Base-by-base conservation (phyloP, 2,888 invertebrate genomes). In the Chaetogeoica ovagalla region DNA sequence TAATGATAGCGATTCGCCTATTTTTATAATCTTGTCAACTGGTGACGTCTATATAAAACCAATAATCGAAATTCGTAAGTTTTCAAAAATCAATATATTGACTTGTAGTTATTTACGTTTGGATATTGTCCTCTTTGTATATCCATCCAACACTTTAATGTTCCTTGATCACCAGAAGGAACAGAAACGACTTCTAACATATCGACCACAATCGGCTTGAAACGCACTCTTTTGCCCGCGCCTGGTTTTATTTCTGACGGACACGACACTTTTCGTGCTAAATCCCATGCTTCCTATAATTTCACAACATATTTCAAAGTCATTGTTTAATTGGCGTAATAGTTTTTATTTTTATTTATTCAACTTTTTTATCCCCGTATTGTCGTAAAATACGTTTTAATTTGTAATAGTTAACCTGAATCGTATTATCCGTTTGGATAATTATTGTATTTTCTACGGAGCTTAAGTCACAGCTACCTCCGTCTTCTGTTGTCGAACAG, bases 111-210 rank as follows among this genome's bases (percentile, higher is more conserved):
- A 85, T 87, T 88, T 85, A 91, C 91, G 83, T 91, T 90, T 43
- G 93, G 93, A 85, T 90, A 92, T 83, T 89, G 87, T 84, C 92
- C 92, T 83, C 88, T 88, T 84, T 91, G 91, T 82, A 92, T 91
- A 83, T 92, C 92, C 92, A 93, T 92, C 92, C 92, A 93, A 86
- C 91, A 92, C 84, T 92, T 91, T 0, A 92, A 89, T 0, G 90
- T 89, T 6, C 91, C 90, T 19, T 88, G 89, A 0, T 89, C 88
- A 2, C 83, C 83, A 39, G 86, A 84, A 37, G 91, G 89, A 0
- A 92, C 91, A 0, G 90, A 90, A 3, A 91, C 89, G 0, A 91
- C 90, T 84, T 91, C 91, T 39, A 91, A 86, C 91, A 91, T 91
- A 83, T 91, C 91, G 17, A 87, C 91, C 85, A 91, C 90, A 84